Base-by-base conservation (phyloP, 2,797 vertebrate genomes). In the Oryzias sinensis region DNA sequence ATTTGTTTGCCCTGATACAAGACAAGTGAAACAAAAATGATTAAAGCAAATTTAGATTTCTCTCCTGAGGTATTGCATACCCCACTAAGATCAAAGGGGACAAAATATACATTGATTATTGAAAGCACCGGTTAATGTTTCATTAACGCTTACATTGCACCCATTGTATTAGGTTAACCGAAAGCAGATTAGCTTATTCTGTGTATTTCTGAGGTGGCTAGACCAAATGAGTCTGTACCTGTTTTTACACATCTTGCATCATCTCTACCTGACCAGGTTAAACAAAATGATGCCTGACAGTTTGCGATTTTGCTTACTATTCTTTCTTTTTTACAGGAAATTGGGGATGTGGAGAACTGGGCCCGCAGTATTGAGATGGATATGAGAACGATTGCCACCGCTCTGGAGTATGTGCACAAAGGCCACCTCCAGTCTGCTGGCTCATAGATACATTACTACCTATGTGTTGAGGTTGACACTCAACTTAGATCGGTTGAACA, bases 341-440 rank as follows among this genome's bases (percentile, higher is more conserved):
- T 98, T 4, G 97, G 97, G 0, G 96, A 98, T 4, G 97, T 98
- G 79, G 96, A 98, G 84, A 98, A 98, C 82, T 98, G 97, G 96
- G 95, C 97, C 0, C 91, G 94, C 40, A 98, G 97, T 78, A 98
- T 98, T 14, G 96, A 98, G 87, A 91, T 97, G 93, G 97, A 98
- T 87, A 98, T 98, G 96, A 92, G 95, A 61, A 98, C 95, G 27
- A 95, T 97, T 0, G 91, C 95, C 75, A 96, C 95, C 0, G 95
- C 96, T 5, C 87, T 98, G 73, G 96, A 98, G 69, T 98, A 97
- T 0, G 93, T 96, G 43, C 95, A 96, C 82, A 97, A 97, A 83
- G 94, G 95, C 16, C 94, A 93, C 70, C 91, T 93, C 47, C 95
- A 96, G 77, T 87, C 95, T 0, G 86, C 93, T 1, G 83, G 92